These are phyloP conservation scores for Napeogenes inachia DNA, from an alignment of 2,888 invertebrate genomes.

Conservation along the genomic window DNA sequence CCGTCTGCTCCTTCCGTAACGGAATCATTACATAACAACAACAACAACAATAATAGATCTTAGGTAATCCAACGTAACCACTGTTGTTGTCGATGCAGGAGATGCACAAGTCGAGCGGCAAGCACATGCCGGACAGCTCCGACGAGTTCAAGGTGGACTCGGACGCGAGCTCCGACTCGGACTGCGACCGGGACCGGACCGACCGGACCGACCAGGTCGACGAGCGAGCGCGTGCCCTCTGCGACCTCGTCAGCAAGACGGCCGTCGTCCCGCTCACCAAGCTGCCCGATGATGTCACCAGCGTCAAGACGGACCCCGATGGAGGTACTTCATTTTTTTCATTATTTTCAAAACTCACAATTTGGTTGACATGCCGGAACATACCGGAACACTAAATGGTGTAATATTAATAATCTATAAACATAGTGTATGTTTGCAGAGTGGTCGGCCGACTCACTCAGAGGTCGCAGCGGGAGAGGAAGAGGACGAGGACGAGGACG, in stretches of 20 bases:
- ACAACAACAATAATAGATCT: too few relatives aligned
- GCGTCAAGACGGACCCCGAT: constrained; percentile 51
- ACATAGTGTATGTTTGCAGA: background rate
- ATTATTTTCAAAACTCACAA: too few relatives aligned
- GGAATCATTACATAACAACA: too few relatives aligned
- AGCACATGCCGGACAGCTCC: constrained; percentile 74
- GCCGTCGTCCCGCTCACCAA: constrained; percentile 66
- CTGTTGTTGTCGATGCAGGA: constrained; percentile 46
- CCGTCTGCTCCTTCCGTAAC: too few relatives aligned
- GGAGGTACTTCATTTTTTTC: constrained; percentile 8
- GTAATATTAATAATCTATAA: constrained; percentile 2
- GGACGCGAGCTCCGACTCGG: background rate
- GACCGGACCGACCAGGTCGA: constrained; percentile 44
- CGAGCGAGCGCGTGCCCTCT: constrained; percentile 44
- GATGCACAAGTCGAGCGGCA: constrained; percentile 74
- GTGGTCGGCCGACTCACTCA: background rate
- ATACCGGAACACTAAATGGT: too few relatives aligned
- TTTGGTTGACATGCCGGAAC: too few relatives aligned
- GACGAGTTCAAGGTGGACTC: constrained; percentile 66
- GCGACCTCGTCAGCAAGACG: constrained; percentile 56
- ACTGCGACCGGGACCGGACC: constrained; percentile 54
- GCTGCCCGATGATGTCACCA: constrained; percentile 61
- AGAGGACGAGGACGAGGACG: background rate
- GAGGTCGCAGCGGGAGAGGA: background rate
- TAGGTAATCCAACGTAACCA: too few relatives aligned